phyloP scores from a whole-genome alignment of 2,797 vertebrate species.

The Anomalospiza imberbis region DNA sequence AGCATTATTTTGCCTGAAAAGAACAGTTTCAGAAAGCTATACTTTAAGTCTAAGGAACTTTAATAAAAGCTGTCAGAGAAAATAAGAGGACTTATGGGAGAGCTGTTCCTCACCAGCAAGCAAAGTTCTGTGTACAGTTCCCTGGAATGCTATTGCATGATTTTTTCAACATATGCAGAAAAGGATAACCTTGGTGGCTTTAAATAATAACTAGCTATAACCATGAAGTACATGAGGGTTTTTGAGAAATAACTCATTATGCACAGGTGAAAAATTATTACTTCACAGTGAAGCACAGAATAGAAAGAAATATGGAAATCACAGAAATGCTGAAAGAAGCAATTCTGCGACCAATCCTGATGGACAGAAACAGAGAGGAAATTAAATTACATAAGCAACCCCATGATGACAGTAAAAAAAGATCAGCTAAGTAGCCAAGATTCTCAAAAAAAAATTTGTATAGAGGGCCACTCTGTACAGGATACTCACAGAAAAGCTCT shows the following conservation, averaged over 20 bases:
- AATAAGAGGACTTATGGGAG: constrained; percentile 23
- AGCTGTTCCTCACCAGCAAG: neutral
- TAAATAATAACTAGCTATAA: neutral
- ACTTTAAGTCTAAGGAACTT: constrained; percentile 41
- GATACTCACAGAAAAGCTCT: neutral
- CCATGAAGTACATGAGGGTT: neutral
- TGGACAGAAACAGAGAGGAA: neutral
- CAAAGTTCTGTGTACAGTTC: neutral
- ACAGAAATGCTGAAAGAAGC: neutral
- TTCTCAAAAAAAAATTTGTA: neutral
- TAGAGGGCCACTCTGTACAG: neutral
- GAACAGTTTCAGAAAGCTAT: constrained; percentile 24
- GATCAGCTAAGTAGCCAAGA: neutral
- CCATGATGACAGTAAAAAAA: neutral
- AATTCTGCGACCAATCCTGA: neutral
- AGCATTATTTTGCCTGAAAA: constrained; percentile 51
- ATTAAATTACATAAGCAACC: neutral
- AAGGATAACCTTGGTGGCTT: neutral
- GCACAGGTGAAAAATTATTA: neutral
- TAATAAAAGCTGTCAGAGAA: constrained; percentile 49
- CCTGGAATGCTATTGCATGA: neutral
- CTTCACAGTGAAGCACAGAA: neutral
- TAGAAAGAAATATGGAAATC: neutral
- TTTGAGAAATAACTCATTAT: constrained; percentile 6
- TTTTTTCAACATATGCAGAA: neutral